Base-by-base conservation (phyloP, 1,140 invertebrate species). In the Apis dorsata region DNA sequence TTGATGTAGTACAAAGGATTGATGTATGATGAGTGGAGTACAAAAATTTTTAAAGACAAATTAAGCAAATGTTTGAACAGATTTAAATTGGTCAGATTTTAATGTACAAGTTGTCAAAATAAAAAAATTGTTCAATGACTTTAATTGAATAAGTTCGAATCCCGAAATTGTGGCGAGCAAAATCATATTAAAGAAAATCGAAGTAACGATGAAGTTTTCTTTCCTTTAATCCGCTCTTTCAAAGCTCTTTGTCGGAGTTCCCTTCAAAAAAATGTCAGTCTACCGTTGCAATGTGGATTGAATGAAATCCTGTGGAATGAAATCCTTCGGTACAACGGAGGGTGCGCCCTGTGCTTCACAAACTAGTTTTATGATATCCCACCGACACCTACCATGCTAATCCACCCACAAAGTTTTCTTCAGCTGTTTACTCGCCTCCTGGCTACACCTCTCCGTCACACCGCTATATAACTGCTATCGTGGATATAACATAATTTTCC, bases 361-460 rank as follows among this genome's bases (percentile, higher is more conserved):
- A 91, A 90, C 86, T 85, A 91, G 89, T 91, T 91, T 91, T 90
- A 88, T 88, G 88, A 90, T 91, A 88, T 88, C 84, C 88, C 84
- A 89, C 85, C 88, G 88, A 88, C 86, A 88, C 88, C 87, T 90
- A 83, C 85, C 86, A 85, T 81, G 88, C 85, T 91, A 90, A 90
- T 89, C 89, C 86, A 82, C 84, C 83, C 79, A 87, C 88, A 87
- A 89, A 90, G 76, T 89, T 90, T 89, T 88, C 82, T 86, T 83
- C 79, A 85, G 85, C 74, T 77, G 81, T 83, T 88, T 73, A 76
- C 81, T 79, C 69, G 53, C 75, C 81, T 73, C 79, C 71, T 17
- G 59, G 51, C 66, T 59, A 74, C 80, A 65, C 24, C 24, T 49
- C 68, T 73, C 70, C 82, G 68, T 79, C 70, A 57, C 79, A 83